Conservation (phyloP, 2,113 vertebrate genomes). For the Pteropus alecto region DNA sequence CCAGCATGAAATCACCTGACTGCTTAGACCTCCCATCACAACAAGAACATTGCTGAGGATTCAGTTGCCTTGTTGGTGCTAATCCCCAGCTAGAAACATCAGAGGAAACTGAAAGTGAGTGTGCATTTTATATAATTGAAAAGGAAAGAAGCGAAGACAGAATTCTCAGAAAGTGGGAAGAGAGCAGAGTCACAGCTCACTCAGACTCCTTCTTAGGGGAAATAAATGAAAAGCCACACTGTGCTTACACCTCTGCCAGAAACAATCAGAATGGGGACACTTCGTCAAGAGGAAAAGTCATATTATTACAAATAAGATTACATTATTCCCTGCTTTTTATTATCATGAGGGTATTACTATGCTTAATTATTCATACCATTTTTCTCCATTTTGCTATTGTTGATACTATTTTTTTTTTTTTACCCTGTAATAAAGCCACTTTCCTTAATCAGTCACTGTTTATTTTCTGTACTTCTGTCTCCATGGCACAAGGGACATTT, state of each 20-base stretch:
- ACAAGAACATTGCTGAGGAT: slow-evolving; percentile 75
- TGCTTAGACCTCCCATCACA: slow-evolving; percentile 57
- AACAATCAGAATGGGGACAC: background rate
- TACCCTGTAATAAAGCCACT: slow-evolving; percentile 51
- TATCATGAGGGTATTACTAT: slow-evolving; percentile 29
- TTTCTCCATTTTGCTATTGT: slow-evolving; percentile 61
- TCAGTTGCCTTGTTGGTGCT: slow-evolving; percentile 67
- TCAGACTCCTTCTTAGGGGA: background rate
- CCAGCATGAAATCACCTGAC: slow-evolving; percentile 70
- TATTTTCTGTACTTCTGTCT: slow-evolving; percentile 60
- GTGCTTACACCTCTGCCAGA: background rate
- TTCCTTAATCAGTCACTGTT: slow-evolving; percentile 65
- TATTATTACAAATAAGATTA: slow-evolving; percentile 29
- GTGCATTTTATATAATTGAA: background rate
- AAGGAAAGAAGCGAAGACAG: slow-evolving; percentile 39
- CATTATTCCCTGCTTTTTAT: slow-evolving; percentile 42
- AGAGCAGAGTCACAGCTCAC: background rate
- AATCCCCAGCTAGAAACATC: slow-evolving; percentile 60
- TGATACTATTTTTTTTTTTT: background rate
- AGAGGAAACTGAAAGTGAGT: slow-evolving; percentile 2
- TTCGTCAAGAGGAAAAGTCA: slow-evolving; percentile 4
- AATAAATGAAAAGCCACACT: slow-evolving; percentile 6
- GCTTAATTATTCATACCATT: slow-evolving; percentile 67
- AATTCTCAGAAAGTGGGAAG: background rate
- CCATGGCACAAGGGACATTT: background rate